These are phyloP conservation scores for Sminthurinus aureus DNA, from an alignment of 2,888 invertebrate species.

Conservation along the genomic window DNA sequence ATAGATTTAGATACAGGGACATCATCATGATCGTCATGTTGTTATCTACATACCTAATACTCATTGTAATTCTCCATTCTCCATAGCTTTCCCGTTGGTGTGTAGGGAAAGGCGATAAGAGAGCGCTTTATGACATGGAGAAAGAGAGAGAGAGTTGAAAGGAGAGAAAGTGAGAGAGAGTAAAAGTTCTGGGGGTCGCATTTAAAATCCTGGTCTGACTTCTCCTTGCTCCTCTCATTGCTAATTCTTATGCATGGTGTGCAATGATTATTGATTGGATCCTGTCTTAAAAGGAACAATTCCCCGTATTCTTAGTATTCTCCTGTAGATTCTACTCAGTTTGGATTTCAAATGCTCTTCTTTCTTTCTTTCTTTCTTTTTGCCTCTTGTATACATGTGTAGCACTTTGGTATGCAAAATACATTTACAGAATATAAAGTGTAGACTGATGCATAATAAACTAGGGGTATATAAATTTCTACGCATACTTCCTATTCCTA, in stretches of 20 bases:
- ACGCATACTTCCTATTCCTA: not conserved
- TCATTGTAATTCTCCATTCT: not conserved
- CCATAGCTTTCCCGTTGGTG: not conserved
- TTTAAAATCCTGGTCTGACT: constrained; percentile 31
- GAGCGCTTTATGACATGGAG: not conserved
- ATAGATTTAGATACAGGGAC: no score
- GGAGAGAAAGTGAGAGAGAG: constrained; percentile 28
- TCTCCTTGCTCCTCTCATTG: not conserved
- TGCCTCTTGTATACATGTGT: not conserved
- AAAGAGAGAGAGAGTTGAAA: not conserved
- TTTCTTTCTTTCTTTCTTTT: not conserved
- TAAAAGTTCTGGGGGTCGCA: constrained; percentile 36
- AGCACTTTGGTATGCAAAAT: no score
- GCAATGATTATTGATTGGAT: constrained; percentile 54
- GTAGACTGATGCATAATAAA: not conserved
- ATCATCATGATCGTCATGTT: no score
- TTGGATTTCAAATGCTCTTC: not conserved
- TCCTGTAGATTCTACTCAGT: not conserved
- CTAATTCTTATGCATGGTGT: constrained; percentile 54
- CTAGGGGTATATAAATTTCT: not conserved
- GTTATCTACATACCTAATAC: not conserved
- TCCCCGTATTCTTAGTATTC: constrained; percentile 26
- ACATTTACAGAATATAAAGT: no score
- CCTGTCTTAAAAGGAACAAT: constrained; percentile 27
- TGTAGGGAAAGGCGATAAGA: not conserved